Base-by-base conservation (phyloP, 2,888 invertebrate genomes). In the Amphipoea oculea region DNA sequence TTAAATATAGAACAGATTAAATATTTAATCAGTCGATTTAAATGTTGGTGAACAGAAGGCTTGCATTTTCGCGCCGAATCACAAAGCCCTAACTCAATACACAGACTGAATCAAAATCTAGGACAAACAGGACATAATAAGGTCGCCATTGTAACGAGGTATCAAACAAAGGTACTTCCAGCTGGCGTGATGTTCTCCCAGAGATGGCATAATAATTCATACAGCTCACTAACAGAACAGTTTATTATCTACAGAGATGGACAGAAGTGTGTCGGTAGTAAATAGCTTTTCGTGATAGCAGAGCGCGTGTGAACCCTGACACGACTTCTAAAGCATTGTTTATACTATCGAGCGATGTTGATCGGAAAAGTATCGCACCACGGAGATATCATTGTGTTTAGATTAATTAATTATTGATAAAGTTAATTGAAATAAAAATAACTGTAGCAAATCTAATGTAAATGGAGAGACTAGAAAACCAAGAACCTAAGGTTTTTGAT, bases 221-320 rank as follows among this genome's bases (percentile, higher is more conserved):
- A 92, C 88, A 86, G 89, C 86, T 91, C 90, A 92, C 91, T 91
- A 92, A 92, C 90, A 87, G 89, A 85, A 91, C 90, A 89, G 91
- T 92, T 91, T 92, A 92, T 92, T 90, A 91, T 90, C 89, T 88
- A 84, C 88, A 88, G 87, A 92, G 94, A 94, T 92, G 91, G 94
- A 94, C 94, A 94, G 93, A 94, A 94, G 92, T 94, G 91, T 94
- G 94, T 93, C 94, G 94, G 93, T 92, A 91, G 94, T 94, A 94
- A 94, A 93, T 93, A 93, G 92, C 91, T 87, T 90, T 92, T 93
- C 94, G 93, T 94, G 94, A 94, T 93, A 91, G 90, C 90, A 88
- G 86, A 90, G 91, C 91, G 92, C 93, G 93, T 94, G 94, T 93
- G 94, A 94, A 94, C 93, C 90, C 89, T 90, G 90, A 89, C 90